phyloP scores from a whole-genome alignment of 2,888 invertebrate species.

The Mythimna impura region DNA sequence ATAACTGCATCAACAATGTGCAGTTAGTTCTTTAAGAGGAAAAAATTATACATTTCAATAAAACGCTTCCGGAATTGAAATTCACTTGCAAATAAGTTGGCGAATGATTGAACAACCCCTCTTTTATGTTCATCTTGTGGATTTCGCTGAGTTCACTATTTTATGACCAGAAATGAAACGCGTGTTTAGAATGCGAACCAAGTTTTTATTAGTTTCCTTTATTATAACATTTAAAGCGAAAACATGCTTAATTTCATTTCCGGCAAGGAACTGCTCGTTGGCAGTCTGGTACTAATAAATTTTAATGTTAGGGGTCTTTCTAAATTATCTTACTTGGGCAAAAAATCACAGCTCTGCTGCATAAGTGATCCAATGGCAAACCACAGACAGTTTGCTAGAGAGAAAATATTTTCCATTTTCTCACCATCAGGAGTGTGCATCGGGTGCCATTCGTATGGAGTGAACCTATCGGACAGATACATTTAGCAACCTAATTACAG shows the following conservation, averaged over 20 bases:
- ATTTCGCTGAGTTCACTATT: conserved; percentile 89
- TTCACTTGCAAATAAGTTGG: conserved; percentile 66
- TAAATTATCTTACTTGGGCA: conserved; percentile 95
- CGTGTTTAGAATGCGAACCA: conserved; percentile 51
- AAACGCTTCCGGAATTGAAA: conserved; percentile 61
- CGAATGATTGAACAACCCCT: conserved; percentile 70
- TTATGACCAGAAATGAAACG: conserved; percentile 70
- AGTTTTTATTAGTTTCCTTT: conserved; percentile 51
- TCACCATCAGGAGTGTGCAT: conserved; percentile 96
- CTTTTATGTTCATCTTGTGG: conserved; percentile 75
- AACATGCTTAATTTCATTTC: conserved; percentile 67
- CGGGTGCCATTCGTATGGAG: conserved; percentile 98
- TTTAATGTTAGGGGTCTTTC: conserved; percentile 64
- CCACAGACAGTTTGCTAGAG: conserved; percentile 98
- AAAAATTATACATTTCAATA: conserved; percentile 55
- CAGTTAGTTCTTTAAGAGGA: conserved; percentile 62
- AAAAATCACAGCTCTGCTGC: conserved; percentile 98
- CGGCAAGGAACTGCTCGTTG: conserved; percentile 58
- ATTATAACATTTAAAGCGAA: conserved; percentile 45
- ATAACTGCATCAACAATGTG: not conserved
- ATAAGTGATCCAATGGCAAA: conserved; percentile 98
- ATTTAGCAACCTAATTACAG: conserved; percentile 59
- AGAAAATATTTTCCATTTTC: conserved; percentile 98
- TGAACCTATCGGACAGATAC: conserved; percentile 92
- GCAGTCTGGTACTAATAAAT: conserved; percentile 67